Evolutionary conservation across 2,113 vertebrate genomes (phyloP).

Genomic region (Phocoena sinus): DNA sequence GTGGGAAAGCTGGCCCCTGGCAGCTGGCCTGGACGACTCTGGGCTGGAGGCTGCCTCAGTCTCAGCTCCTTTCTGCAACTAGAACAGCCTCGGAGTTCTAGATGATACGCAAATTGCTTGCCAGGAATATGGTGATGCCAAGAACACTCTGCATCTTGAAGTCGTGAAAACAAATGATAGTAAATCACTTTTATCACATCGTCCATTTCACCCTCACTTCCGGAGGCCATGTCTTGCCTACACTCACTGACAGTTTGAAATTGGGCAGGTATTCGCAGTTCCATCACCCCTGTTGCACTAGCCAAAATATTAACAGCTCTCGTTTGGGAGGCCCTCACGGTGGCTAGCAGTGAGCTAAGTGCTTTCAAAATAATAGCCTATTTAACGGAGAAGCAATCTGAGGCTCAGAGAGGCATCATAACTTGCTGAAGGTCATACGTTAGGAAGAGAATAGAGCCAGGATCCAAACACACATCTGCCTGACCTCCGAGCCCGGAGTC

Average conservation of each 20-base stretch:
- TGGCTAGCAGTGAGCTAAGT: neutral
- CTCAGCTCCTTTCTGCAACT: neutral
- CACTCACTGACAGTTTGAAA: neutral
- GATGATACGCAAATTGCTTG: neutral
- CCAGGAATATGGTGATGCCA: slow-evolving; percentile 5
- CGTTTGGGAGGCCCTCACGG: neutral
- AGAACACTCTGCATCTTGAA: slow-evolving; percentile 50
- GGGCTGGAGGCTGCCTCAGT: neutral
- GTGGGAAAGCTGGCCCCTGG: no score
- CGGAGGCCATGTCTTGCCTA: neutral
- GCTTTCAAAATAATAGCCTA: neutral
- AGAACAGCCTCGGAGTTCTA: neutral
- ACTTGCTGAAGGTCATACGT: neutral
- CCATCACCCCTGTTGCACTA: no score
- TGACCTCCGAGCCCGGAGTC: neutral
- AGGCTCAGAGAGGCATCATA: neutral
- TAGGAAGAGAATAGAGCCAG: neutral
- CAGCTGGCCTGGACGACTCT: neutral
- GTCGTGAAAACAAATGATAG: neutral
- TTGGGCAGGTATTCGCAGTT: neutral
- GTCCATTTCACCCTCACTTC: neutral
- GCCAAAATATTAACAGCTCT: neutral
- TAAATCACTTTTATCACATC: neutral
- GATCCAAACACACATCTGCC: neutral
- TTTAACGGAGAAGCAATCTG: neutral